phyloP scores from a whole-genome alignment of 2,113 vertebrate genomes.

The Labrus mixtus region DNA sequence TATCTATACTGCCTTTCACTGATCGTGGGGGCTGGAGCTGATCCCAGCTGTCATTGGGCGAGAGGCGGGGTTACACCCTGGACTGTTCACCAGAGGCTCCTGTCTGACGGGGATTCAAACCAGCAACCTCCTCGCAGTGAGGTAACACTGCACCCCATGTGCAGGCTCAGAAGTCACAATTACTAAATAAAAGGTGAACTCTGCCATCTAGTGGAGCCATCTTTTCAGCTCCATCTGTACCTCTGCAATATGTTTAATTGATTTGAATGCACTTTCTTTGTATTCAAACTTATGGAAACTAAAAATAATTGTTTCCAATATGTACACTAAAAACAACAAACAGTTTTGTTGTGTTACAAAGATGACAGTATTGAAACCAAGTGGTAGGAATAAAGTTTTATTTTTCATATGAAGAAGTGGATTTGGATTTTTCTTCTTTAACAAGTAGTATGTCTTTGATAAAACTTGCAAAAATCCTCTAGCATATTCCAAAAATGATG shows the following conservation, averaged over 20 bases:
- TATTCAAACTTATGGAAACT: no score
- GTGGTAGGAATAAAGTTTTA: constrained; percentile 92
- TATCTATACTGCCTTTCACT: no score
- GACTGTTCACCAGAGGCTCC: no score
- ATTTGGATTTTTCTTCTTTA: constrained; percentile 83
- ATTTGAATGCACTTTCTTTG: no score
- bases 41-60: no score
- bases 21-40: no score
- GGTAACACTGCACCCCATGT: no score
- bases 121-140: no score
- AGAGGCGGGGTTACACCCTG: no score
- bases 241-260: background rate
- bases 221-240: background rate
- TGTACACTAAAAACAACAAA: no score
- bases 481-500: constrained; percentile 91
- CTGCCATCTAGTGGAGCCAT: constrained; percentile 31
- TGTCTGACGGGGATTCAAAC: no score
- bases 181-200: background rate
- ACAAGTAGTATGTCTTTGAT: constrained; percentile 91
- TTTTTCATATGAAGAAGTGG: constrained; percentile 89
- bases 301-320: no score
- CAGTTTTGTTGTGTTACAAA: constrained; percentile 39
- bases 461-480: constrained; percentile 94
- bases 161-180: background rate
- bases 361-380: constrained; percentile 84